Conservation (phyloP, 2,797 vertebrate genomes). For the Microctenopoma stevenorrisi region DNA sequence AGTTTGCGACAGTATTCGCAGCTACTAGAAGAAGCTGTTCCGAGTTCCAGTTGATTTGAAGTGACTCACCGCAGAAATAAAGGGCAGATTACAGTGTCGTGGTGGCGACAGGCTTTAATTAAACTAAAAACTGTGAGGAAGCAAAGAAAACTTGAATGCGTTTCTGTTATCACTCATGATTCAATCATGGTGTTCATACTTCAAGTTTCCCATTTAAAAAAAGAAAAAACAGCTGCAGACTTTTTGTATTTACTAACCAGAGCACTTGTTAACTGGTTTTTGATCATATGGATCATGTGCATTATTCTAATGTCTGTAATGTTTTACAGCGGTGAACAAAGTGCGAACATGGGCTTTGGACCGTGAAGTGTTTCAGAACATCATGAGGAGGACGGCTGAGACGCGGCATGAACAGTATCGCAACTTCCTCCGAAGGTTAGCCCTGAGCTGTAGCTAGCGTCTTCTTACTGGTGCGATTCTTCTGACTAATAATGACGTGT, state of each 20-base stretch:
- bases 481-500: neutral
- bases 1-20: constrained; percentile 32
- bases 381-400: constrained; percentile 94
- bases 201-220: neutral
- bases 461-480: neutral
- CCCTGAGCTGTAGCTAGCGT: neutral
- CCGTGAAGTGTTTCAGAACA: constrained; percentile 95
- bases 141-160: neutral
- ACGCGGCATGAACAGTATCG: constrained; percentile 90
- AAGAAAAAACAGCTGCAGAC: constrained; percentile 5
- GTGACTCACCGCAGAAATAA: constrained; percentile 8
- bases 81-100: constrained; percentile 6
- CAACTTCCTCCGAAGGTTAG: constrained; percentile 87
- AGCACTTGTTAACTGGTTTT: constrained; percentile 23
- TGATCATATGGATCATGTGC: neutral
- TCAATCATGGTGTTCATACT: neutral
- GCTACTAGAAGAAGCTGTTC: constrained; percentile 4
- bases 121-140: constrained; percentile 1
- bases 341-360: constrained; percentile 93
- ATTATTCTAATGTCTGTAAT: constrained; percentile 20
- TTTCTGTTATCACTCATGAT: neutral
- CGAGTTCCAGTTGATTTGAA: constrained; percentile 14
- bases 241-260: constrained; percentile 17
- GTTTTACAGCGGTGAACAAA: constrained; percentile 85
- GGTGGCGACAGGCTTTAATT: neutral